Conservation (phyloP, 2,797 vertebrate species). For the Pachyuromys duprasi region DNA sequence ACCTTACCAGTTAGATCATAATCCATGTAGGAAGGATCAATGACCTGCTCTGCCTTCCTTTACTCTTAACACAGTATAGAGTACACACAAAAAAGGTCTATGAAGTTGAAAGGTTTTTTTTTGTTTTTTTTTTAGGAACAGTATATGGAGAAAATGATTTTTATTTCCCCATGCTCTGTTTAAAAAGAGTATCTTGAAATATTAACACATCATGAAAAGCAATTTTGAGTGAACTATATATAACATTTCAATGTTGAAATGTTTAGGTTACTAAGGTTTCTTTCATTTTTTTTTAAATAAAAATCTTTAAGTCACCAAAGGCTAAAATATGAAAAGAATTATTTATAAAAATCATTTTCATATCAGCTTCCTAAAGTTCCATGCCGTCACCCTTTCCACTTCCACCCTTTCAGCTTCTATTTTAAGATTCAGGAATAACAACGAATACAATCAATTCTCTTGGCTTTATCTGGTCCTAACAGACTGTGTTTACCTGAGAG, state of each 20-base stretch:
- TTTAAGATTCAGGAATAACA: background rate
- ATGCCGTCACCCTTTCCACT: background rate
- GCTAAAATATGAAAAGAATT: constrained; percentile 45
- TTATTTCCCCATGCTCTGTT: background rate
- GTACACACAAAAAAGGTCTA: background rate
- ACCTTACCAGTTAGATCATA: background rate
- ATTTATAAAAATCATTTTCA: background rate
- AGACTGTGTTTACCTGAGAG: background rate
- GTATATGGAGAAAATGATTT: constrained; percentile 45
- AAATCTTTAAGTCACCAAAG: constrained; percentile 50
- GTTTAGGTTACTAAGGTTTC: background rate
- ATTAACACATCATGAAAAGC: constrained; percentile 35
- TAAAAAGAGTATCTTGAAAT: constrained; percentile 23
- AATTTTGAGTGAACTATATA: background rate
- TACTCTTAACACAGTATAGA: background rate
- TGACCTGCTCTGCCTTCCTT: background rate
- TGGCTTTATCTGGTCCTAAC: background rate
- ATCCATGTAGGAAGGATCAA: background rate
- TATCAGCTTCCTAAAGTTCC: background rate
- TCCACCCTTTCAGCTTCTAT: background rate
- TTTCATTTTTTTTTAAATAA: background rate
- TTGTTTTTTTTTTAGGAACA: constrained; percentile 29
- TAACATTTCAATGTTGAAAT: background rate
- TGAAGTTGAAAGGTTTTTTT: background rate
- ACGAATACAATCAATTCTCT: background rate